phyloP scores from a whole-genome alignment of 2,888 invertebrate species.

The Homarus gammarus region DNA sequence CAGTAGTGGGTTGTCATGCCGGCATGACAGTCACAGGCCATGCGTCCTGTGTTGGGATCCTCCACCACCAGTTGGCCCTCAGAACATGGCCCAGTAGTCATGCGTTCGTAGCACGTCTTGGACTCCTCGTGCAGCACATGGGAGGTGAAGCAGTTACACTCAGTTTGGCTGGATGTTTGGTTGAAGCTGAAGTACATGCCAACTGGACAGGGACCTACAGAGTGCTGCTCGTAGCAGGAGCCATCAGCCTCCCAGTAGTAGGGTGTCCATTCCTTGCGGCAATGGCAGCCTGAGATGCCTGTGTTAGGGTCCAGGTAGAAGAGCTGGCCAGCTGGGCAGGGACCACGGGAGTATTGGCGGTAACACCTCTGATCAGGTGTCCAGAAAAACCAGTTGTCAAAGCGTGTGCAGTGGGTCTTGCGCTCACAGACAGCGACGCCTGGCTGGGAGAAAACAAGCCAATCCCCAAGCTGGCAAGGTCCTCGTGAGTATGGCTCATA shows the following conservation, averaged over 20 bases:
- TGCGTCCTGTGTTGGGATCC: conserved; percentile 62
- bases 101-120: conserved; percentile 76
- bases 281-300: conserved; percentile 76
- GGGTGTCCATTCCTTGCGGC: conserved; percentile 76
- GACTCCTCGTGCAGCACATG: conserved; percentile 76
- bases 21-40: conserved; percentile 76
- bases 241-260: conserved; percentile 76
- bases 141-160: conserved; percentile 77
- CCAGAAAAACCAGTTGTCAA: conserved; percentile 77
- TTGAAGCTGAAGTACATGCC: conserved; percentile 77
- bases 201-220: conserved; percentile 76
- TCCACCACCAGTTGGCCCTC: conserved; percentile 76
- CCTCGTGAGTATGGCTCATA: conserved; percentile 76
- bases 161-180: conserved; percentile 74
- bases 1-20: conserved; percentile 76
- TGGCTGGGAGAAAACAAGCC: conserved; percentile 75
- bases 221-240: conserved; percentile 77
- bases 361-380: conserved; percentile 76
- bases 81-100: conserved; percentile 76
- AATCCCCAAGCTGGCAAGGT: conserved; percentile 75
- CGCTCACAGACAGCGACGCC: conserved; percentile 74
- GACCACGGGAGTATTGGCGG: conserved; percentile 77
- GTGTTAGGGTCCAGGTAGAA: conserved; percentile 77
- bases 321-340: conserved; percentile 76
- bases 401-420: conserved; percentile 76